Evolutionary conservation across 2,797 vertebrate genomes (phyloP), one percentile per base, ranked within the genome.

Genomic region (Chelonia mydas): DNA sequence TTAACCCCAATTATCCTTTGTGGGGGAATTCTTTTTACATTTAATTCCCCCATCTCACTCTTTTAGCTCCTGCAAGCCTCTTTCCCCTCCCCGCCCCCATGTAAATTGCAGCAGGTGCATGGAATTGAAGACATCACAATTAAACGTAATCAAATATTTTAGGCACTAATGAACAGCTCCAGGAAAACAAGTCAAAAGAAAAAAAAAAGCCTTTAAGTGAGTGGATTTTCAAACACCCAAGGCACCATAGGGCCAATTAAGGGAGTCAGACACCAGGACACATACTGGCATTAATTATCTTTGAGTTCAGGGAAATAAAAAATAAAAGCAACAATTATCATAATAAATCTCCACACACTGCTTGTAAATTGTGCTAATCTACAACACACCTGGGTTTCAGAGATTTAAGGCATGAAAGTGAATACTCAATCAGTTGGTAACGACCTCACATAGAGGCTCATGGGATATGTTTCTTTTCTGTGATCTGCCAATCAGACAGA

Each of bases 71-170:
- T 94, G 88, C 84, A 98, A 97, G 94, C 97, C 96, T 98, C 97
- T 93, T 97, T 89, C 93, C 97, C 87, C 53, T 88, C 85, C 50
- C 87, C 84, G 41, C 89, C 86, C 85, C 93, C 96, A 97, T 96
- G 90, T 96, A 98, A 98, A 98, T 98, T 98, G 97, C 96, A 98
- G 98, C 98, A 98, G 98, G 98, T 98, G 98, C 97, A 98, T 88
- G 97, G 96, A 98, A 98, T 98, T 98, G 98, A 98, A 98, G 98
- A 96, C 98, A 97, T 98, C 97, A 98, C 98, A 98, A 98, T 98
- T 98, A 98, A 98, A 98, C 97, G 97, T 98, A 98, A 98, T 98
- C 98, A 98, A 98, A 98, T 98, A 98, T 98, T 98, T 98, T 98
- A 98, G 97, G 98, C 98, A 97, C 98, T 98, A 98, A 98, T 98